phyloP scores from a whole-genome alignment of 2,797 vertebrate species.

The Sphaeramia orbicularis region DNA sequence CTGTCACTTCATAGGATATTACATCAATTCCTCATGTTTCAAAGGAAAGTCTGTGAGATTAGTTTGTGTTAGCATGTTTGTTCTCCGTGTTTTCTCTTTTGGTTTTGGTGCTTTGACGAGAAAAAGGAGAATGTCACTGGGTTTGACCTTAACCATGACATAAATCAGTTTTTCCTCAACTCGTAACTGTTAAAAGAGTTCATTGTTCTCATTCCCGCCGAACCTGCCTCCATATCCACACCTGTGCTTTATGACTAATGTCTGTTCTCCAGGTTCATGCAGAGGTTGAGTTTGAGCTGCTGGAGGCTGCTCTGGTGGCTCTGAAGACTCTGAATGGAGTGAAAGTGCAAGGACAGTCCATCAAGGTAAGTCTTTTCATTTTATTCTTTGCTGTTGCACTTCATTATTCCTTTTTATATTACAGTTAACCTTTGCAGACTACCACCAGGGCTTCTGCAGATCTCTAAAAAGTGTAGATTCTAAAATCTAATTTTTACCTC shows the following conservation, averaged over 20 bases:
- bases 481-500: no score
- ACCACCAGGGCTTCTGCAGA: not conserved
- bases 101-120: no score
- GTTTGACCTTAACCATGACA: no score
- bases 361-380: constrained; percentile 80
- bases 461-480: no score
- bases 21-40: no score
- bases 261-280: constrained; percentile 84
- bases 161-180: no score
- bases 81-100: no score
- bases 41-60: no score
- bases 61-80: no score
- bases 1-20: not conserved
- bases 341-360: constrained; percentile 76
- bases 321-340: constrained; percentile 81
- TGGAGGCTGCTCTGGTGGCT: constrained; percentile 89
- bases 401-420: not conserved
- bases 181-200: not conserved
- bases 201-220: not conserved
- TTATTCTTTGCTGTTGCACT: not conserved
- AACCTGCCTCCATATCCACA: not conserved
- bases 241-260: not conserved
- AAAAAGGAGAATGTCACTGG: no score
- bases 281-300: constrained; percentile 84
- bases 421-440: not conserved